Evolutionary conservation across 2,888 invertebrate species (phyloP).

Genomic region (Epistrophe eligans): DNA sequence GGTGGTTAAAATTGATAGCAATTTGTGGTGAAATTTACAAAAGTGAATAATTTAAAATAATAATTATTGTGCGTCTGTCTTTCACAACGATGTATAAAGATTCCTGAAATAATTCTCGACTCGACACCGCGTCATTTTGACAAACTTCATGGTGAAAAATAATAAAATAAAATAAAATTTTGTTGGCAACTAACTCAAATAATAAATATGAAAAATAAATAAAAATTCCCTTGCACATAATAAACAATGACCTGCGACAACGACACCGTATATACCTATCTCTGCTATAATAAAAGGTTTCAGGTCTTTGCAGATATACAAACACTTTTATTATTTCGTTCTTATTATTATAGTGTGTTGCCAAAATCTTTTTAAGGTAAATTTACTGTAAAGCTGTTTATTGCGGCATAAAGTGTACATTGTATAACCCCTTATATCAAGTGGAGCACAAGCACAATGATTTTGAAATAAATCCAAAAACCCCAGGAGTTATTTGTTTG

Average conservation of each 20-base stretch:
- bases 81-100: slow-evolving; percentile 5
- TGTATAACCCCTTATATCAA: slow-evolving; percentile 7
- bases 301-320: slow-evolving; percentile 69
- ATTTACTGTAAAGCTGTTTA: slow-evolving; percentile 73
- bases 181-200: slow-evolving; percentile 56
- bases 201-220: slow-evolving; percentile 60
- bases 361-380: slow-evolving; percentile 71
- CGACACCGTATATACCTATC: slow-evolving; percentile 1
- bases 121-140: slow-evolving; percentile 13
- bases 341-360: slow-evolving; percentile 18
- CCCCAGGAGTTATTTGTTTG: background rate
- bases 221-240: slow-evolving; percentile 66
- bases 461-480: slow-evolving; percentile 5
- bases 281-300: slow-evolving; percentile 20
- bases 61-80: background rate
- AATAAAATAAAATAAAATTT: slow-evolving; percentile 20
- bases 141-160: background rate
- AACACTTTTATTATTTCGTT: slow-evolving; percentile 67
- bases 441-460: background rate
- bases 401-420: slow-evolving; percentile 56
- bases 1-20: background rate
- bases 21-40: slow-evolving; percentile 8
- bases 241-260: slow-evolving; percentile 73
- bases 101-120: background rate
- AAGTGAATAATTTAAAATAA: background rate